phyloP scores from a whole-genome alignment of 1,140 invertebrate species.

The Ruditapes philippinarum region DNA sequence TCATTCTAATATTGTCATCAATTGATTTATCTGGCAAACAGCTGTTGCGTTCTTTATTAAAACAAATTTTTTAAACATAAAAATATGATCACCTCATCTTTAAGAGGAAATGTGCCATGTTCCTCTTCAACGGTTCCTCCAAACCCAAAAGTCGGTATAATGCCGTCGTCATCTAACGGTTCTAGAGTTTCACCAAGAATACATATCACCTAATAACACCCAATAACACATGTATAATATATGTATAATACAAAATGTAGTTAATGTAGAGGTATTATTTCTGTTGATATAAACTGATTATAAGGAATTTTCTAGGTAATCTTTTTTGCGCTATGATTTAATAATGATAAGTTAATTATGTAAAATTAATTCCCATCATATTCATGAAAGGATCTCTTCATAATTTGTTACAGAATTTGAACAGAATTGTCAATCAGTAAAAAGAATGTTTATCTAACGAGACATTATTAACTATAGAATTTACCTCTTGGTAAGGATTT shows the following conservation, averaged over 20 bases:
- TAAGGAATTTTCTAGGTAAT: not conserved
- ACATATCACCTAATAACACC: constrained; percentile 81
- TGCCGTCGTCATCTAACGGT: constrained; percentile 84
- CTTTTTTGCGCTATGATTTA: not conserved
- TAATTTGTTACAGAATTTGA: no score
- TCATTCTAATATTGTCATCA: no score
- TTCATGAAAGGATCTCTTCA: no score
- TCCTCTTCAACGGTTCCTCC: constrained; percentile 84
- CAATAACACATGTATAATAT: not conserved
- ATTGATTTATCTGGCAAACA: no score
- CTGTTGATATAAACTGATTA: not conserved
- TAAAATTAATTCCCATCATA: not conserved
- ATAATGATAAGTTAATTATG: not conserved
- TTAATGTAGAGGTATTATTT: no score
- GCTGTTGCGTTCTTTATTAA: no score
- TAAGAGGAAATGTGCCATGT: constrained; percentile 85
- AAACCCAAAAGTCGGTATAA: constrained; percentile 87
- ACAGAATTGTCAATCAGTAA: not conserved
- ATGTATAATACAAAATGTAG: no score
- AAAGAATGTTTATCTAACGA: not conserved
- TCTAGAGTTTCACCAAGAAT: constrained; percentile 86
- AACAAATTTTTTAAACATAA: not conserved
- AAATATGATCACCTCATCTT: constrained; percentile 38
- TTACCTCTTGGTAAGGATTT: constrained; percentile 81
- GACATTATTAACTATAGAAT: not conserved